Evolutionary conservation across 2,888 invertebrate species (phyloP).

Genomic region (Copidosoma aretas): DNA sequence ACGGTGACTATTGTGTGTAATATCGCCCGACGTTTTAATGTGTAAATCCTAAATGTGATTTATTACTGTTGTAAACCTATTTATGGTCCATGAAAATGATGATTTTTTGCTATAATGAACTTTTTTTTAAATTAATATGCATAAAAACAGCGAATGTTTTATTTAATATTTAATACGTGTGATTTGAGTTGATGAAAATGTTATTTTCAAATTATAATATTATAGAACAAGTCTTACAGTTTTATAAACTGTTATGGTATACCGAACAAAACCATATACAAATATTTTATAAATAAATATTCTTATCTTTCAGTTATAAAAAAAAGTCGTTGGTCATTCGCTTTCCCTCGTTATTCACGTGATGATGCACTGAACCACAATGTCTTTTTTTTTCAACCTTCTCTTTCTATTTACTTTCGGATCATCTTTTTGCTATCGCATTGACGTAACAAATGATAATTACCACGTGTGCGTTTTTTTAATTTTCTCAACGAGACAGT

Average conservation of each 20-base stretch:
- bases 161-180: constrained; percentile 25
- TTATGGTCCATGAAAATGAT: not conserved
- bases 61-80: constrained; percentile 11
- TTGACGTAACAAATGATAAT: not conserved
- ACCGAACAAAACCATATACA: constrained; percentile 19
- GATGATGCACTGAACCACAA: no score
- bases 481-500: no score
- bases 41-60: constrained; percentile 12
- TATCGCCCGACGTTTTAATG: constrained; percentile 1
- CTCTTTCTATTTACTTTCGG: not conserved
- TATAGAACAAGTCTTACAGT: constrained; percentile 15
- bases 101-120: constrained; percentile 8
- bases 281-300: constrained; percentile 35
- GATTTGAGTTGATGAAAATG: constrained; percentile 23
- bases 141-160: not conserved
- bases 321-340: not conserved
- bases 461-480: no score
- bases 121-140: constrained; percentile 8
- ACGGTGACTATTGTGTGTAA: constrained; percentile 1
- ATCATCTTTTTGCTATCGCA: not conserved
- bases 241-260: constrained; percentile 26
- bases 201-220: constrained; percentile 16
- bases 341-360: not conserved
- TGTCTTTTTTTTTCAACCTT: not conserved
- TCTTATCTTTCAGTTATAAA: constrained; percentile 4